Evolutionary conservation across 2,888 invertebrate species (phyloP), one percentile per base, ranked within the genome.

Genomic region (Eupithecia inturbata): DNA sequence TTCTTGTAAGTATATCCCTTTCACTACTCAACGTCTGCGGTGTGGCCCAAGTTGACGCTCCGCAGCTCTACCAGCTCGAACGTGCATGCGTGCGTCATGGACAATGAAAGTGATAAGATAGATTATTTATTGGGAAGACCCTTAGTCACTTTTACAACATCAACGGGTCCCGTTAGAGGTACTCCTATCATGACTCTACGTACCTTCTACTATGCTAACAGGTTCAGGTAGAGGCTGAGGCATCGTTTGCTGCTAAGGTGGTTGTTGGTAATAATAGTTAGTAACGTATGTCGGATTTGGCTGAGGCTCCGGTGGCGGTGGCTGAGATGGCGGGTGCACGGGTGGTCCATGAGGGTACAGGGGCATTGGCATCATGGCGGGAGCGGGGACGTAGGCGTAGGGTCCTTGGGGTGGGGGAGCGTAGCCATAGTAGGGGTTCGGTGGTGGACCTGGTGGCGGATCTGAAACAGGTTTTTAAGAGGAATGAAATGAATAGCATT

Each of bases 321-420:
- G 83, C 0, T 57, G 57, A 3, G 80, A 82, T 0, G 80, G 84
- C 0, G 81, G 83, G 0, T 80, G 84, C 3, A 85, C 85, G 0
- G 85, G 88, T 3, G 81, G 83, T 22, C 66, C 66, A 12, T 66
- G 66, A 39, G 3, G 81, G 83, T 5, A 86, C 89, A 0, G 86
- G 89, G 81, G 91, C 70, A 87, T 78, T 1, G 93, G 92, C 90
- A 92, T 88, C 88, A 92, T 87, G 12, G 92, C 87, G 0, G 92
- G 92, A 0, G 92, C 77, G 0, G 92, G 92, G n/a, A 93, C 82
- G 82, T 90, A 93, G 0, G 91, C 77, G 72, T 85, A 88, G 0
- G 82, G 81, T 0, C 78, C 79, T 0, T 84, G 82, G 0, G 85
- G 84, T 0, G 80, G 79, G 0, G 84, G 81, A 2, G 83, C 67